phyloP scores from a whole-genome alignment of 2,113 vertebrate genomes.

The Pogona vitticeps region DNA sequence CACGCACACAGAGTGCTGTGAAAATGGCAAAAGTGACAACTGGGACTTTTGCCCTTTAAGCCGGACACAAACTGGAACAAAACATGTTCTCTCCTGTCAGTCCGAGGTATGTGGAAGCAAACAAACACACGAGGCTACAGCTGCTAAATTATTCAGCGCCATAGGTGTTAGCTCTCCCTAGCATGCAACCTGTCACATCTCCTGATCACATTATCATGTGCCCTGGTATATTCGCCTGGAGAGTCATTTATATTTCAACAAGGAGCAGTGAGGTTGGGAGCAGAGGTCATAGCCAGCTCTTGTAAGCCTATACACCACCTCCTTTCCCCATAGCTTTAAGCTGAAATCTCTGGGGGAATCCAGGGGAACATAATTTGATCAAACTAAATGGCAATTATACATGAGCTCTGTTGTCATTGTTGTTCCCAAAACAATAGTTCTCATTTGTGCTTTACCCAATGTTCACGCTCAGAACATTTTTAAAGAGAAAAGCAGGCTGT shows the following conservation, averaged over 20 bases:
- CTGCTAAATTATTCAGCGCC: constrained; percentile 36
- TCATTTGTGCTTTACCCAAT: background rate
- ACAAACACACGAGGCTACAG: constrained; percentile 6
- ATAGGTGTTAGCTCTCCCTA: background rate
- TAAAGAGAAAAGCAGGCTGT: background rate
- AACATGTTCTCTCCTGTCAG: background rate
- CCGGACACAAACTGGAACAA: constrained; percentile 47
- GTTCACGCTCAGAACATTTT: background rate
- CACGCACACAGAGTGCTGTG: constrained; percentile 4
- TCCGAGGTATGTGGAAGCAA: constrained; percentile 37
- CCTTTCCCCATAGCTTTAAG: background rate
- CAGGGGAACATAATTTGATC: background rate
- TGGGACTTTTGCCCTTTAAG: constrained; percentile 32
- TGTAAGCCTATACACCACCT: background rate
- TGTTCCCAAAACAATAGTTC: no score
- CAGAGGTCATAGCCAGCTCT: background rate
- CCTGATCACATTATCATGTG: background rate
- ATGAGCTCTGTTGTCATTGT: no score
- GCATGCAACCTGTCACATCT: constrained; percentile 1
- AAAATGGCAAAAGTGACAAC: background rate
- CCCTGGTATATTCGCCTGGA: constrained; percentile 28
- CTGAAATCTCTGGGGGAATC: background rate
- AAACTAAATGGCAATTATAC: no score
- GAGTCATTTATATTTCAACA: constrained; percentile 30
- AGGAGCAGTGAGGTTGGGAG: constrained; percentile 20